A percentile compares a stretch with the other conserved stretches of the same genome.
These are phyloP conservation scores for Leucania comma DNA, from an alignment of 2,888 invertebrate species.

Conservation along the genomic window DNA sequence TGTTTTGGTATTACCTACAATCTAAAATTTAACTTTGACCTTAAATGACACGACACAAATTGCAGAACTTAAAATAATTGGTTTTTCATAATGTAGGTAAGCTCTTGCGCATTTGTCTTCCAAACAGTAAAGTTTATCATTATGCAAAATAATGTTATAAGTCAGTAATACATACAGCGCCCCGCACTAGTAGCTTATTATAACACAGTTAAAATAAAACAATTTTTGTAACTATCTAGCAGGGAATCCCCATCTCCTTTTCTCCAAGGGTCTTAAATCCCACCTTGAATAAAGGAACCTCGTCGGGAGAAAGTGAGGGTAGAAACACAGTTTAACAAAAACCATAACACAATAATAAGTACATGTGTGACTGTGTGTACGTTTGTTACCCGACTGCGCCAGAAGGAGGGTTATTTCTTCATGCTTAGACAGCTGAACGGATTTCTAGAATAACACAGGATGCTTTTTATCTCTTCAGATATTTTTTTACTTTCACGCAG, in stretches of 20 bases:
- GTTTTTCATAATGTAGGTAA: background rate
- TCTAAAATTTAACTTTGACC: background rate
- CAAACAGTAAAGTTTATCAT: background rate
- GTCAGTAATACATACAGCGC: background rate
- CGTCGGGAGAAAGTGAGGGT: background rate
- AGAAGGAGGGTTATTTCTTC: too few species aligned
- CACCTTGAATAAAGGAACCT: background rate
- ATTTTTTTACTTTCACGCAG: too few species aligned
- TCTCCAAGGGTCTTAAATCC: background rate
- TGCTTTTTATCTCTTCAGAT: too few species aligned
- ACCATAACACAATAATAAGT: too few species aligned
- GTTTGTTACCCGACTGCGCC: too few species aligned
- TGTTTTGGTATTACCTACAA: background rate
- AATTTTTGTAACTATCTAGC: background rate
- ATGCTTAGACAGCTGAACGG: too few species aligned
- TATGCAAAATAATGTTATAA: conserved; percentile 15
- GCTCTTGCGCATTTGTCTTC: background rate
- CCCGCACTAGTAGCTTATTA: too few species aligned
- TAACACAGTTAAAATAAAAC: too few species aligned
- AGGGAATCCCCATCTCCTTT: background rate
- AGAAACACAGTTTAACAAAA: too few species aligned
- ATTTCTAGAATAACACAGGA: too few species aligned
- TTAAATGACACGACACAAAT: conserved; percentile 13
- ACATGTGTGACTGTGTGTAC: too few species aligned
- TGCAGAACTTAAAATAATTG: background rate